These are phyloP conservation scores for Perodicticus potto DNA, from an alignment of 2,797 vertebrate species.

Conservation along the genomic window DNA sequence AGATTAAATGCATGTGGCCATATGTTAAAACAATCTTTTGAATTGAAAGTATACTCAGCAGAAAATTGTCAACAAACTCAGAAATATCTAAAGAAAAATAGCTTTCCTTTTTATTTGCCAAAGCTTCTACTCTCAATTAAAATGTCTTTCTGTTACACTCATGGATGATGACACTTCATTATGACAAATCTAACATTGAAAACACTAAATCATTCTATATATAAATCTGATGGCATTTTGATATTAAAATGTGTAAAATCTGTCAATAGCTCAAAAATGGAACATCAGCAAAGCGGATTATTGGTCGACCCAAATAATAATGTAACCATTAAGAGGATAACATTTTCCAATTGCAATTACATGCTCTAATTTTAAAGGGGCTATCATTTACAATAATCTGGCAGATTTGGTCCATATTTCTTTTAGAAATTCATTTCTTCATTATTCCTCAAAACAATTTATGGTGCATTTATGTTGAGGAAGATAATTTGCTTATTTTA, in stretches of 20 bases:
- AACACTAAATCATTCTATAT: conserved; percentile 87
- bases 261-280: conserved; percentile 88
- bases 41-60: conserved; percentile 79
- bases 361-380: conserved; percentile 90
- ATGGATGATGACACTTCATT: conserved; percentile 80
- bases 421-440: conserved; percentile 92
- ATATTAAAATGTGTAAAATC: conserved; percentile 89
- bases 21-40: conserved; percentile 85
- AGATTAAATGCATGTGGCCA: conserved; percentile 83
- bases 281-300: conserved; percentile 88
- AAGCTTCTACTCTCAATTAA: conserved; percentile 81
- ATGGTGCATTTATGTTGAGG: conserved; percentile 89
- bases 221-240: conserved; percentile 86
- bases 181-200: conserved; percentile 81
- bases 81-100: conserved; percentile 76
- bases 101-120: conserved; percentile 74
- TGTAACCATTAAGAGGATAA: conserved; percentile 89
- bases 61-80: conserved; percentile 81
- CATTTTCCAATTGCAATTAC: conserved; percentile 91
- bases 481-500: conserved; percentile 92
- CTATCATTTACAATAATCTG: conserved; percentile 91
- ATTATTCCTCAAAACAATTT: conserved; percentile 92
- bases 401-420: conserved; percentile 91
- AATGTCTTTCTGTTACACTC: conserved; percentile 76
- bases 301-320: conserved; percentile 90